These are phyloP conservation scores for Callionymus lyra DNA, from an alignment of 2,113 vertebrate species.

Conservation along the genomic window DNA sequence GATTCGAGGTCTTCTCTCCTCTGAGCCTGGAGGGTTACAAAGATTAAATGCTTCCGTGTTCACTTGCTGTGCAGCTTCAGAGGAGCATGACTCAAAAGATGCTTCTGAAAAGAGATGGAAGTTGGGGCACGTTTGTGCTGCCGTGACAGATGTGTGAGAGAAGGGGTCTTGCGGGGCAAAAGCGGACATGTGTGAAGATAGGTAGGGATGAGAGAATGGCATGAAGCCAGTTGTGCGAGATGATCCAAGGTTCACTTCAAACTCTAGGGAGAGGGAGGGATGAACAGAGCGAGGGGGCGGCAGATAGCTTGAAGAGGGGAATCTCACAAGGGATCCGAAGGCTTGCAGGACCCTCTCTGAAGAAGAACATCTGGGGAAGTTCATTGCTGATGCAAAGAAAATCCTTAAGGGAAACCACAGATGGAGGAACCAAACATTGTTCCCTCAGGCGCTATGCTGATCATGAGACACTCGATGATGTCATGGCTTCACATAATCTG, in stretches of 20 bases:
- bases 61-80: slow-evolving; percentile 33
- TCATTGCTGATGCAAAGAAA: slow-evolving; percentile 20
- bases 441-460: slow-evolving; percentile 20
- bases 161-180: slow-evolving; percentile 29
- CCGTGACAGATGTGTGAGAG: slow-evolving; percentile 2
- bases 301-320: slow-evolving; percentile 45
- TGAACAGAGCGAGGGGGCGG: slow-evolving; percentile 29
- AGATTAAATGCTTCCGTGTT: slow-evolving; percentile 49
- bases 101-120: slow-evolving; percentile 11
- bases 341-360: slow-evolving; percentile 39
- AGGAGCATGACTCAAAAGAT: slow-evolving; percentile 29
- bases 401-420: slow-evolving; percentile 41
- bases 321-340: slow-evolving; percentile 36
- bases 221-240: slow-evolving; percentile 46
- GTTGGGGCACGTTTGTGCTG: not conserved
- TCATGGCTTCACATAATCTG: slow-evolving; percentile 18
- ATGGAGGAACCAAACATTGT: slow-evolving; percentile 32
- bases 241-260: slow-evolving; percentile 29
- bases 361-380: slow-evolving; percentile 27
- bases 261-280: slow-evolving; percentile 24
- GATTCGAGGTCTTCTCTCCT: slow-evolving; percentile 27
- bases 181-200: slow-evolving; percentile 24
- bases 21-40: slow-evolving; percentile 31
- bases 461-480: slow-evolving; percentile 44
- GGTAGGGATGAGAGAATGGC: slow-evolving; percentile 41